These are phyloP conservation scores for Arctia plantaginis DNA, from an alignment of 2,888 invertebrate genomes.

Conservation along the genomic window DNA sequence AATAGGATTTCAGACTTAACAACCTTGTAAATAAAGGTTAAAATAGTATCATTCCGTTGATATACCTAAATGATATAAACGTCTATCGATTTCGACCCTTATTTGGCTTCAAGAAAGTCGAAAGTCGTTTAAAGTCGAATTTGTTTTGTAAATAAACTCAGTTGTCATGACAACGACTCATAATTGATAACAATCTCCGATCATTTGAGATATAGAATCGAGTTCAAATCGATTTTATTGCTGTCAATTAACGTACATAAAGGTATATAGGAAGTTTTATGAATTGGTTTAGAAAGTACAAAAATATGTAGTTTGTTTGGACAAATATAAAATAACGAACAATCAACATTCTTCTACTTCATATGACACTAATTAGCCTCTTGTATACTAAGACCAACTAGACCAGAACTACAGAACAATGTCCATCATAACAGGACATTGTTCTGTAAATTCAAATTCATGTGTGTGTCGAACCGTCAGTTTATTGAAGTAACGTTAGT, in stretches of 20 bases:
- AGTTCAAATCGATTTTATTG: conserved; percentile 35
- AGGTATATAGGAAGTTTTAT: not conserved
- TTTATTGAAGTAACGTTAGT: no score
- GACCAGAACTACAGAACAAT: no score
- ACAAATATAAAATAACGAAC: no score
- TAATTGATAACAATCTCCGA: conserved; percentile 50
- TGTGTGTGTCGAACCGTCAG: no score
- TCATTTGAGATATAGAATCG: conserved; percentile 35
- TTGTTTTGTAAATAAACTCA: conserved; percentile 39
- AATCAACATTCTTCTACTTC: no score
- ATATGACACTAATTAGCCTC: no score
- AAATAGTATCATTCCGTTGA: not conserved
- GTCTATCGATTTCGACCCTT: conserved; percentile 13
- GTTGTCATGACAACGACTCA: conserved; percentile 46
- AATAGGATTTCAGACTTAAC: conserved; percentile 15
- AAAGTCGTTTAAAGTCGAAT: conserved; percentile 20
- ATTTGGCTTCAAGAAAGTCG: fast-evolving
- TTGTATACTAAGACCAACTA: no score
- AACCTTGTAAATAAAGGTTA: fast-evolving
- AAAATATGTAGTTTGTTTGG: not conserved
- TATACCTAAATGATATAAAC: not conserved
- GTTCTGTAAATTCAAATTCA: no score
- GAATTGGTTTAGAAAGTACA: not conserved
- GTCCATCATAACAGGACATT: no score
- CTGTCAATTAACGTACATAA: conserved; percentile 11